phyloP scores from a whole-genome alignment of 2,888 invertebrate species.

The Megastigmus dorsalis region DNA sequence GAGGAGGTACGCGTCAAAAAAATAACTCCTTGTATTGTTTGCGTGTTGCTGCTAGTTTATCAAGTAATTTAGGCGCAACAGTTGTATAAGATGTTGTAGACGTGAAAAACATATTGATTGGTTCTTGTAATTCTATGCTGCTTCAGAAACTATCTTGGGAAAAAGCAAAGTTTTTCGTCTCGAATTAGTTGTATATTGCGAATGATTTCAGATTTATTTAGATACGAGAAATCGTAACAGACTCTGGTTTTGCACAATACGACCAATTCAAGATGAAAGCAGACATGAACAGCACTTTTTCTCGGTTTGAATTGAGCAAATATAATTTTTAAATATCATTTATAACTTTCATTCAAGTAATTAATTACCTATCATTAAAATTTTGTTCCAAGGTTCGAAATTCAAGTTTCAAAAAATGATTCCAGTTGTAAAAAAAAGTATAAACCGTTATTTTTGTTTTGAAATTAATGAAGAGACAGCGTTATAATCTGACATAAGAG shows the following conservation, averaged over 20 bases:
- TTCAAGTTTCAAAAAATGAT: too few relatives aligned
- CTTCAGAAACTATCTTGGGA: constrained; percentile 26
- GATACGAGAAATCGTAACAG: background rate
- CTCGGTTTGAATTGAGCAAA: background rate
- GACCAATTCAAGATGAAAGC: constrained; percentile 12
- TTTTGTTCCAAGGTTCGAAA: too few relatives aligned
- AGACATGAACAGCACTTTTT: constrained; percentile 24
- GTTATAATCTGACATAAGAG: too few relatives aligned
- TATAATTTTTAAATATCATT: background rate
- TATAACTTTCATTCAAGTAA: background rate
- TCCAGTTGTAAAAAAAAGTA: too few relatives aligned
- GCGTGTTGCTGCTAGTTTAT: constrained; percentile 51
- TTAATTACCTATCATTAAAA: background rate
- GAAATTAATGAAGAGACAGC: background rate
- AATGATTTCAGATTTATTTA: constrained; percentile 3
- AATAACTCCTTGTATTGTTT: constrained; percentile 50
- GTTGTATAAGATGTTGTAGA: constrained; percentile 48
- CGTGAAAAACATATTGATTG: constrained; percentile 25
- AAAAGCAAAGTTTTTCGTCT: constrained; percentile 31
- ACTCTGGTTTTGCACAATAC: background rate
- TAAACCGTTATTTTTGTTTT: too few relatives aligned
- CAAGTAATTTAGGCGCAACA: constrained; percentile 41
- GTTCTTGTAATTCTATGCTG: constrained; percentile 39
- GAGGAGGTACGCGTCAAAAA: constrained; percentile 70
- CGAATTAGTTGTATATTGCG: constrained; percentile 7